Percentiles rank a stretch among this genome's conserved stretches.
phyloP scores from a whole-genome alignment of 2,888 invertebrate species.

The Campoplex capitator region DNA sequence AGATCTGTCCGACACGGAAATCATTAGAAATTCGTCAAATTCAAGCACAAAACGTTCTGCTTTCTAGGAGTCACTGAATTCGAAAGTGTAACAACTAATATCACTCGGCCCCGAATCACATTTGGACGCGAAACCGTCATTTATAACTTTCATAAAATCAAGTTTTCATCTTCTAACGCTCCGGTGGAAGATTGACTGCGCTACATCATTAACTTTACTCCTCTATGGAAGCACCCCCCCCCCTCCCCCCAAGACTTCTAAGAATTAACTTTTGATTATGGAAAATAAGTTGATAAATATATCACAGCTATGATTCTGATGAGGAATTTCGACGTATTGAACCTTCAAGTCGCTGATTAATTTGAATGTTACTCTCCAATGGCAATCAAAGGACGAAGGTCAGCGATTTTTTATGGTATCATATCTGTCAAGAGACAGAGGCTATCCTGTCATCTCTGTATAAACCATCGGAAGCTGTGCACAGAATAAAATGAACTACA shows the following conservation, averaged over 20 bases:
- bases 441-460: too few species aligned
- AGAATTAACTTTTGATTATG: not conserved
- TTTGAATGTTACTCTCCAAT: not conserved
- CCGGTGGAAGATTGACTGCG: not conserved
- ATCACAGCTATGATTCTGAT: not conserved
- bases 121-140: not conserved
- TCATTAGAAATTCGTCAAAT: not conserved
- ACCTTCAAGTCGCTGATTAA: not conserved
- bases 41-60: not conserved
- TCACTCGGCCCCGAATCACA: not conserved
- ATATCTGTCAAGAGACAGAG: not conserved
- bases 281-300: not conserved
- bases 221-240: not conserved
- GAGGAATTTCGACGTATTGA: not conserved
- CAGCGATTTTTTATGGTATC: not conserved
- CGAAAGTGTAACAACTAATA: not conserved
- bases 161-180: too few species aligned
- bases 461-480: too few species aligned
- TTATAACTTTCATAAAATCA: not conserved
- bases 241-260: not conserved
- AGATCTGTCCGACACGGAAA: not conserved
- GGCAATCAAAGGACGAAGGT: not conserved
- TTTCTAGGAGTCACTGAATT: not conserved
- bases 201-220: not conserved
- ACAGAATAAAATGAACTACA: too few species aligned